Conservation (phyloP, 1,140 invertebrate species). For the Wasmannia auropunctata region DNA sequence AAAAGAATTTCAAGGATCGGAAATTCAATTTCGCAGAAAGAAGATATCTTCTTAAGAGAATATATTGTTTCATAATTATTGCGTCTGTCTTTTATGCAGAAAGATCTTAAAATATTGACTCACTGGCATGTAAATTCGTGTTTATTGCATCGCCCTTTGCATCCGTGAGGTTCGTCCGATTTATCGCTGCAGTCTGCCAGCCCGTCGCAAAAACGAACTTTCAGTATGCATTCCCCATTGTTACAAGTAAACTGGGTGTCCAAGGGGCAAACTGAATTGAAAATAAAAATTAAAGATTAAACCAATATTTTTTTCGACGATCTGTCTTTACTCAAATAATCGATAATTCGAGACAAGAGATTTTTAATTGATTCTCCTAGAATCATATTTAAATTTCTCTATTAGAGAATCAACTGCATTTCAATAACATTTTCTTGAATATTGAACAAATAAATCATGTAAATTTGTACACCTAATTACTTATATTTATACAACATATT, state of each 20-base stretch:
- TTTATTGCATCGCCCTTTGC: constrained; percentile 85
- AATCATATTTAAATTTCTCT: background rate
- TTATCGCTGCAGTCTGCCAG: constrained; percentile 88
- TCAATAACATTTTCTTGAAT: constrained; percentile 19
- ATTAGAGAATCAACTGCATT: background rate
- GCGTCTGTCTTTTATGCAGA: background rate
- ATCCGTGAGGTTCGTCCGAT: constrained; percentile 89
- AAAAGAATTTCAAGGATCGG: background rate
- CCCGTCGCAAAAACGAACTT: constrained; percentile 88
- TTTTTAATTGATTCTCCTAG: background rate
- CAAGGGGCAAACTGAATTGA: constrained; percentile 83
- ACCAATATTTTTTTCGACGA: background rate
- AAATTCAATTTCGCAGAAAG: background rate
- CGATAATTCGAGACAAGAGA: background rate
- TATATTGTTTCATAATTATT: background rate
- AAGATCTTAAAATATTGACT: constrained; percentile 40
- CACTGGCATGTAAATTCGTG: constrained; percentile 86
- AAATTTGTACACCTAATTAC: background rate
- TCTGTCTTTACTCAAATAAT: background rate
- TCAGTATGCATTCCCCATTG: constrained; percentile 87
- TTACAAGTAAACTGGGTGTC: constrained; percentile 86
- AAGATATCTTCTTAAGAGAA: background rate
- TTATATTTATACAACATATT: background rate
- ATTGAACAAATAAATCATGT: background rate
- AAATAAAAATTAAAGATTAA: constrained; percentile 19